Base-by-base conservation (phyloP, 1,140 invertebrate genomes). In the Paralvinella palmiformis region DNA sequence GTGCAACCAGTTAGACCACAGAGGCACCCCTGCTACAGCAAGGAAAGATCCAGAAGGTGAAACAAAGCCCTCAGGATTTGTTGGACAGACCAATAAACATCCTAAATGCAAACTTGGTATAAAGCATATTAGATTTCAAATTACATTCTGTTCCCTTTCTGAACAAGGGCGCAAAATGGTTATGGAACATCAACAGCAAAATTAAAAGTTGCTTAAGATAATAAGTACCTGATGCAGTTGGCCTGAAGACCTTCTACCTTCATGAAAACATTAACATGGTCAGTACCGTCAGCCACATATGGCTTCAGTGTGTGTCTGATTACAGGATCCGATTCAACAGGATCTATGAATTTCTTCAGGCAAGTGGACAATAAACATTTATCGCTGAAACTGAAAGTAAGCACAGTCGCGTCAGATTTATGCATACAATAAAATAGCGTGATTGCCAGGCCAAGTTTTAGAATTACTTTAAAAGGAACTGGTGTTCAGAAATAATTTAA, bases 261-360 rank as follows among this genome's bases (percentile, higher is more conserved):
- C 63, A 71, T 67, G 33, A 67, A 65, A 10, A 71, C 20, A 24
- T 52, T 45, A 63, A 53, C 62, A 27, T 56, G 37, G 3, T 68
- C 63, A 10, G 45, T 22, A 20, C 57, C 65, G 33, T 17, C 66
- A 2, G 45, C 36, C 31, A 29, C 33, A 50, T 67, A 71, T n/a
- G 35, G 20, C 53, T 64, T 65, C 31, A 71, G 58, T 31, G 60
- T 67, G 24, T 71, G 69, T 48, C 64, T 50, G 56, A 59, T 63
- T n/a, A 69, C 64, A 17, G 69, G 69, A 29, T 71, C 69, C 27
- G 69, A 65, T 41, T 67, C 68, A 17, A 63, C 64, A 15, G 68
- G 68, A 31, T 65, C 55, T 6, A 71, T 52, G 48, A 61, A 69
- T 33, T 55, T 61, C 59, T 59, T 64, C 37, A 71, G 36, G 22